phyloP scores from a whole-genome alignment of 2,113 vertebrate species.

The Alectura lathami region DNA sequence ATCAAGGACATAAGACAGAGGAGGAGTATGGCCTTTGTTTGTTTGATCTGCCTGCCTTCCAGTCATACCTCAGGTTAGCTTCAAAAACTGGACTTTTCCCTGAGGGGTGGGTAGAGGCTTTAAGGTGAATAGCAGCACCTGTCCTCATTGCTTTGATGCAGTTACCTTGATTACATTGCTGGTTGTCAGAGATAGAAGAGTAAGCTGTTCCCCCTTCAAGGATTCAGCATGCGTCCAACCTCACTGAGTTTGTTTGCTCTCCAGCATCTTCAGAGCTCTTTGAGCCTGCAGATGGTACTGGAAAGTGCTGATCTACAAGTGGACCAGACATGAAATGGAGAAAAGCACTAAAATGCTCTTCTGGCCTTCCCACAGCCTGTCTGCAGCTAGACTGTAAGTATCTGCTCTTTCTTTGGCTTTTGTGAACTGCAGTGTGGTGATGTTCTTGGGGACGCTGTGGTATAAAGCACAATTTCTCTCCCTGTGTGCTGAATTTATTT shows the following conservation, averaged over 20 bases:
- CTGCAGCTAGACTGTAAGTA: neutral
- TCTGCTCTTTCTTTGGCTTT: neutral
- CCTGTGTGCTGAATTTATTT: neutral
- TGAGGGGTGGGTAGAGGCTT: neutral
- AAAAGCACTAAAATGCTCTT: neutral
- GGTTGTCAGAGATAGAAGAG: neutral
- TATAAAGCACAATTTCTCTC: neutral
- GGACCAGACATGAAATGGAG: neutral
- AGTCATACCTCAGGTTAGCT: neutral
- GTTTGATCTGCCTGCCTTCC: fast-evolving
- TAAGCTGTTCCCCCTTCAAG: neutral
- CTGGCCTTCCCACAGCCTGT: neutral
- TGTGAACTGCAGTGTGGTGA: neutral
- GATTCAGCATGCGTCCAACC: neutral
- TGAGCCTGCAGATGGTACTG: neutral
- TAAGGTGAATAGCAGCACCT: neutral
- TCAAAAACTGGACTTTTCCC: neutral
- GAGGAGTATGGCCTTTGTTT: fast-evolving
- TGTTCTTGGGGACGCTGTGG: neutral
- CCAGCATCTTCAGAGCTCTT: neutral
- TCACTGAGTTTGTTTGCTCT: neutral
- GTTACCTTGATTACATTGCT: neutral
- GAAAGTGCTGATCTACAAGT: neutral
- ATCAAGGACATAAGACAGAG: neutral
- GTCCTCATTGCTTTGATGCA: neutral